Percentiles rank a stretch among this genome's conserved stretches.
Conservation (phyloP, 1,140 invertebrate species). For the Saccostrea cuccullata region DNA sequence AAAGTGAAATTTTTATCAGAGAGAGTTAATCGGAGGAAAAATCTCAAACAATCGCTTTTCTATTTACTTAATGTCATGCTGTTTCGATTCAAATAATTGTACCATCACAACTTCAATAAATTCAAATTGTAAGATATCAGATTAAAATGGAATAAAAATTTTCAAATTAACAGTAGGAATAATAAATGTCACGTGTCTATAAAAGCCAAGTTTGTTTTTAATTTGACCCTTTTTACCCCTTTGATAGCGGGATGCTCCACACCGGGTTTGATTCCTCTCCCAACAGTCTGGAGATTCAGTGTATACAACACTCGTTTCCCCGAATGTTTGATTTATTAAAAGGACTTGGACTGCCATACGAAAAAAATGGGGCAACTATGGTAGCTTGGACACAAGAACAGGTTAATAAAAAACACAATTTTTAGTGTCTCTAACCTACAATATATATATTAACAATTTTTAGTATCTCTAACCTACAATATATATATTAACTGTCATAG, state of each 20-base stretch:
- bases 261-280: conserved; percentile 69
- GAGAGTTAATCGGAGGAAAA: too few species aligned
- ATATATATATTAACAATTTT: neutral
- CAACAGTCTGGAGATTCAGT: conserved; percentile 64
- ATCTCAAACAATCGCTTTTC: too few species aligned
- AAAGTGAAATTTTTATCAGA: too few species aligned
- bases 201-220: too few species aligned
- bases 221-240: neutral
- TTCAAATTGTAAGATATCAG: too few species aligned
- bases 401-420: conserved; percentile 51
- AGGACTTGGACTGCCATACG: conserved; percentile 62
- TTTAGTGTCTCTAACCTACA: neutral
- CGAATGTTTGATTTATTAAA: conserved; percentile 60
- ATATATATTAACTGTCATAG: neutral
- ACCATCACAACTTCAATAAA: too few species aligned
- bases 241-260: conserved; percentile 71
- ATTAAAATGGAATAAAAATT: too few species aligned
- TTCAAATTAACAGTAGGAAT: too few species aligned
- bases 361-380: conserved; percentile 65
- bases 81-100: too few species aligned
- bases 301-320: conserved; percentile 63
- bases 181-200: too few species aligned
- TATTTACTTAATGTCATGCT: too few species aligned
- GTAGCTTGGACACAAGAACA: conserved; percentile 70
- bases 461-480: neutral